Evolutionary conservation across 2,888 invertebrate genomes (phyloP).

Genomic region (Dilophus febrilis): DNA sequence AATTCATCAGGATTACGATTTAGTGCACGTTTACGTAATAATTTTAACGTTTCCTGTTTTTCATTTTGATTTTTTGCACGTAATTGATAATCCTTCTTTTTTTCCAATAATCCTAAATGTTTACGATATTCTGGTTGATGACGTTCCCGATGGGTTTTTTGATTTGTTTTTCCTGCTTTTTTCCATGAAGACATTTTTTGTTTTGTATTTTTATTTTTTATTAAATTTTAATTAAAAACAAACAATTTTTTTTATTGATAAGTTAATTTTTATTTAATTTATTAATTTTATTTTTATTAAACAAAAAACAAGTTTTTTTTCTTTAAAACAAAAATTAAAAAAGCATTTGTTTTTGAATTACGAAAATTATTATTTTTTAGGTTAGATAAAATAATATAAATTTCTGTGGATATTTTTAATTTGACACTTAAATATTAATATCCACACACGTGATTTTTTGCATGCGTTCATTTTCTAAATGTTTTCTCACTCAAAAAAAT

Average conservation of each 20-base stretch:
- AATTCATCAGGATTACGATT: conserved; percentile 98
- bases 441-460: no score
- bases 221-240: not conserved
- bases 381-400: no score
- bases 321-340: no score
- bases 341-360: no score
- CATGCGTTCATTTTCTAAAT: no score
- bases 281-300: not conserved
- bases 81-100: conserved; percentile 72
- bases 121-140: conserved; percentile 65
- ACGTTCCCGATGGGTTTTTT: conserved; percentile 68
- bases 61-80: conserved; percentile 64
- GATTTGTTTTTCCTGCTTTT: conserved; percentile 70
- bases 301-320: conserved; percentile 1
- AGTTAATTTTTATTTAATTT: not conserved
- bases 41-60: conserved; percentile 66
- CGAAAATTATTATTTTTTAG: no score
- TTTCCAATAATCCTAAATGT: conserved; percentile 68
- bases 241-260: not conserved
- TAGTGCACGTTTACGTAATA: conserved; percentile 65
- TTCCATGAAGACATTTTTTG: conserved; percentile 71
- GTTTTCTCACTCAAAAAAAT: no score
- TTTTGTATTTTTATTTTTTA: not conserved
- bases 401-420: no score
- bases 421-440: no score